Evolutionary conservation across 2,888 invertebrate species (phyloP).

Genomic region (Tholera decimalis): DNA sequence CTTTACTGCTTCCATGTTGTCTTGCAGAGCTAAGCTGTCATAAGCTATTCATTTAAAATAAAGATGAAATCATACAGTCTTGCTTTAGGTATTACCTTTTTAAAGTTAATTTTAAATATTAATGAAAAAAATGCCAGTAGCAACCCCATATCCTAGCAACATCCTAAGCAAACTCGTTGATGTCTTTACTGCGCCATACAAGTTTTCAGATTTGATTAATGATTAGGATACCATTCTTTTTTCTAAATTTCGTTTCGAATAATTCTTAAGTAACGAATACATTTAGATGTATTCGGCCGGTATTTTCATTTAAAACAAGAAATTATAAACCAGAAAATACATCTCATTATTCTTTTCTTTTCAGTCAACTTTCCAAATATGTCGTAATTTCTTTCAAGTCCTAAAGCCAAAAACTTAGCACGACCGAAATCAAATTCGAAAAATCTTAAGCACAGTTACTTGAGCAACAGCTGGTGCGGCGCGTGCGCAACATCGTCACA

Average conservation of each 20-base stretch:
- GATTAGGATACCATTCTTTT: not conserved
- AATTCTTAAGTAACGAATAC: not conserved
- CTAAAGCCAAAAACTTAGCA: conserved; percentile 19
- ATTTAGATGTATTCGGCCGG: not conserved
- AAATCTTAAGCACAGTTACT: conserved; percentile 46
- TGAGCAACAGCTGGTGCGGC: conserved; percentile 59
- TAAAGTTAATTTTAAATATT: too few relatives aligned
- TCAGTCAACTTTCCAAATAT: conserved; percentile 14
- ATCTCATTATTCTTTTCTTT: not conserved
- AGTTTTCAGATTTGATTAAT: not conserved
- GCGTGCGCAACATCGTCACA: conserved; percentile 69
- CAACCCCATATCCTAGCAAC: too few relatives aligned
- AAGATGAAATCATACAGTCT: too few relatives aligned
- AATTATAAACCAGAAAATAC: not conserved
- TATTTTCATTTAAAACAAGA: not conserved
- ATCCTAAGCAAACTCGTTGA: conserved; percentile 67
- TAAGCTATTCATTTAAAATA: too few relatives aligned
- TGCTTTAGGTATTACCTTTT: too few relatives aligned
- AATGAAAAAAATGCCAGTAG: too few relatives aligned
- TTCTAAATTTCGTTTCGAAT: too few relatives aligned
- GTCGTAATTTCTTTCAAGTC: conserved; percentile 18
- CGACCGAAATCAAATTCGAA: conserved; percentile 40
- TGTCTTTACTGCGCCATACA: conserved; percentile 71
- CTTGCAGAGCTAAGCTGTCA: not conserved
- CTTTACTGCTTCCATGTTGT: conserved; percentile 18